A percentile compares a stretch with the other conserved stretches of the same genome.
Conservation (phyloP, 2,113 vertebrate genomes). For the Anarrhichthys ocellatus region DNA sequence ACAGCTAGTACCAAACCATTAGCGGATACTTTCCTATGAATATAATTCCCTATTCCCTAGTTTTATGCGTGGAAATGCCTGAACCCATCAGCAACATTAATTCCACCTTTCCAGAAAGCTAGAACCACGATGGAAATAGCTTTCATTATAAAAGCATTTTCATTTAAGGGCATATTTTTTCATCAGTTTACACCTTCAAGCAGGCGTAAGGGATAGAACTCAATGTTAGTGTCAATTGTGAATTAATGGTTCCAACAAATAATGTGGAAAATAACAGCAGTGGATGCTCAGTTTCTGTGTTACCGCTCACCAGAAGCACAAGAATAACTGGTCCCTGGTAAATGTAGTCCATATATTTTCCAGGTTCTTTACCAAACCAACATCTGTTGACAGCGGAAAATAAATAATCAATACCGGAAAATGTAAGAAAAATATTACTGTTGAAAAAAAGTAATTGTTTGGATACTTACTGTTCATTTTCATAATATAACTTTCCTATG, state of each 20-base stretch:
- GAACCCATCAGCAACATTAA: conserved; percentile 13
- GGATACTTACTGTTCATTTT: conserved; percentile 93
- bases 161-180: neutral
- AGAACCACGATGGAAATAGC: neutral
- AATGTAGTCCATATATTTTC: conserved; percentile 97
- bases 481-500: conserved; percentile 91
- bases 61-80: neutral
- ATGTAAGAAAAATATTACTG: neutral
- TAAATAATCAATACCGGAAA: conserved; percentile 6
- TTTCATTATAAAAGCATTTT: conserved; percentile 37
- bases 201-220: neutral
- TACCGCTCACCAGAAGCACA: conserved; percentile 91
- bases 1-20: conserved; percentile 14
- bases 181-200: conserved; percentile 5
- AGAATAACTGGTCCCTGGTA: conserved; percentile 98
- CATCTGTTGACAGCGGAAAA: conserved; percentile 83
- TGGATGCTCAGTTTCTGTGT: neutral
- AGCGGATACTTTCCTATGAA: conserved; percentile 5
- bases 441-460: neutral
- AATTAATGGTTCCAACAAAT: neutral
- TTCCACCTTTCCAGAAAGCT: conserved; percentile 2
- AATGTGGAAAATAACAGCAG: neutral
- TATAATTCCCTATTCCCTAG: conserved; percentile 1
- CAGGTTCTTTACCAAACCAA: conserved; percentile 98
- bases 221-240: neutral